These are phyloP conservation scores for Aspiorhynchus laticeps DNA, from an alignment of 2,113 vertebrate species.

Conservation along the genomic window DNA sequence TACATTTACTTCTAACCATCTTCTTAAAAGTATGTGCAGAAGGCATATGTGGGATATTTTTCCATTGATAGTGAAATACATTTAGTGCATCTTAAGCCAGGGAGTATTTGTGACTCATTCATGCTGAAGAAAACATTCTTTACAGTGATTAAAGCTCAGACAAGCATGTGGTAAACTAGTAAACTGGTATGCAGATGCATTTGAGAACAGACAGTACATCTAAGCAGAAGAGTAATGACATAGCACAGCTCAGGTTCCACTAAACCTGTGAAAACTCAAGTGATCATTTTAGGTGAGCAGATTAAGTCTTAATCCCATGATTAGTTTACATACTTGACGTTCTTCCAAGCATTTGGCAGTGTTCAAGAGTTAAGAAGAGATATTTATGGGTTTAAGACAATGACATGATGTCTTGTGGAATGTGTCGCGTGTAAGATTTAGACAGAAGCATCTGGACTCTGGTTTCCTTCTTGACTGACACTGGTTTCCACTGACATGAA, in stretches of 20 bases:
- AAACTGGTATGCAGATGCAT: background rate
- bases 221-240: background rate
- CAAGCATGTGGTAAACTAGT: background rate
- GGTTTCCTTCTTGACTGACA: constrained; percentile 10
- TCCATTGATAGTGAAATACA: background rate
- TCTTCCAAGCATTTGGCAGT: constrained; percentile 17
- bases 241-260: constrained; percentile 21
- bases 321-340: constrained; percentile 13
- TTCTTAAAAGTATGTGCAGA: background rate
- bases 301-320: background rate
- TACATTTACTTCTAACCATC: background rate
- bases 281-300: background rate
- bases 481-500: background rate
- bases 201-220: background rate
- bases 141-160: constrained; percentile 11
- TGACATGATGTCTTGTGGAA: background rate
- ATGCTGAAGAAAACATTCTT: constrained; percentile 33
- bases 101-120: background rate
- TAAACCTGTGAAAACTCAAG: constrained; percentile 1
- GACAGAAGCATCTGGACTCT: background rate
- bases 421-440: background rate
- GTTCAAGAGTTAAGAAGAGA: background rate
- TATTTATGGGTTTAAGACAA: constrained; percentile 4
- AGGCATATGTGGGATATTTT: background rate
- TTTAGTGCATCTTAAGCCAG: constrained; percentile 1